Evolutionary conservation across 2,888 invertebrate genomes (phyloP), one percentile per base, ranked within the genome.

Genomic region (Polietes domitor): DNA sequence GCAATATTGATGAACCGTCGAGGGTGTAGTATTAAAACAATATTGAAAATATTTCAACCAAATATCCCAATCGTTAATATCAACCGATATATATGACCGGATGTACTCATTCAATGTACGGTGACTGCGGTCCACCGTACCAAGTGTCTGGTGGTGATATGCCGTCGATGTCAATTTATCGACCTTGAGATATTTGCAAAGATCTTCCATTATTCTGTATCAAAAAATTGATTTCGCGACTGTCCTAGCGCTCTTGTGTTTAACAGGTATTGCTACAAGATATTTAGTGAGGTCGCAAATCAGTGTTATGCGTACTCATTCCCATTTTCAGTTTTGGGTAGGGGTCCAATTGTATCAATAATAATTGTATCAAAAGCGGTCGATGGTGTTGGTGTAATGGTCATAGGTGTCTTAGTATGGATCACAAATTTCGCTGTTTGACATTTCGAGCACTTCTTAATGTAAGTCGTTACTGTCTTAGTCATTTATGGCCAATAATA

Each of bases 171-270:
- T 71, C 6, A 50, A 9, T n/a, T 71, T 21, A 12, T 63, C 43
- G 6, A 50, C 47, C n/a, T 74, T 74, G n/a, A 74, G 37, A 9
- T 61, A 24, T 26, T 58, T 17, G 17, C 26, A 77, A 15, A 50
- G 24, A 2, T 83, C 77, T 43, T 21, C 12, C n/a, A 85, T 55
- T 26, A 78, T 24, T 71, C 72, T 28, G 37, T 85, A 76, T 74
- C 87, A 81, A 19, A 88, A 85, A 26, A 80, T 47, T n/a, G 72
- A 43, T 32, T 75, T 75, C 47, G 74, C 74, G 79, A 87, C 78
- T 1, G 85, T 87, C 32, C 63, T 78, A 24, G 87, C 86, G 71
- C 86, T 86, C 86, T 87, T 88, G 21, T 86, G 80, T 43, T 80
- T 26, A 21, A 87, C 78, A n/a, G n/a, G n/a, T n/a, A n/a, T n/a